Evolutionary conservation across 2,888 invertebrate genomes (phyloP).

Genomic region (Lepidocyrtinus sp.): DNA sequence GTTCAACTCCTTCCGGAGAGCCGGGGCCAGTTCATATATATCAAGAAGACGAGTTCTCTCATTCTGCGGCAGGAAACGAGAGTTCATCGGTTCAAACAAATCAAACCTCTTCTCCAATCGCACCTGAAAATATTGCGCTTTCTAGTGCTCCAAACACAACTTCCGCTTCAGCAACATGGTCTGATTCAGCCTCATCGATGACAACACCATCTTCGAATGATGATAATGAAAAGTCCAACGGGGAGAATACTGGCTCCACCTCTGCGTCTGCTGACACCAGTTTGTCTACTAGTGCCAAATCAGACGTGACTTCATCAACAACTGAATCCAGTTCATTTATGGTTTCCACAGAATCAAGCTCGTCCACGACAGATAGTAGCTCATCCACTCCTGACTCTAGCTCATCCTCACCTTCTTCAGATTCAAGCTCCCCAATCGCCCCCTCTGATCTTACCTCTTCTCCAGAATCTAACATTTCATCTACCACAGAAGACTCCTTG

Average conservation of each 20-base stretch:
- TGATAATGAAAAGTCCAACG: too few species aligned
- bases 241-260: not conserved
- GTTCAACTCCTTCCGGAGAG: not conserved
- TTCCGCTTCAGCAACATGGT: not conserved
- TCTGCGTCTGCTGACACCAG: not conserved
- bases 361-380: not conserved
- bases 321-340: not conserved
- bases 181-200: not conserved
- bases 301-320: not conserved
- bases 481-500: not conserved
- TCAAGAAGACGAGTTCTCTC: too few species aligned
- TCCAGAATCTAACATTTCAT: not conserved
- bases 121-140: not conserved
- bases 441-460: not conserved
- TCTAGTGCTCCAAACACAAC: not conserved
- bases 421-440: not conserved
- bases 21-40: constrained; percentile 1
- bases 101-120: too few species aligned
- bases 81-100: not conserved
- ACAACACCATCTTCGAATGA: constrained; percentile 3
- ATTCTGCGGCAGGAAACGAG: not conserved
- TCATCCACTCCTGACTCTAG: constrained; percentile 6
- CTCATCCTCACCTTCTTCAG: not conserved
- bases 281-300: constrained; percentile 3
- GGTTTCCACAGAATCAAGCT: constrained; percentile 12